Conservation (phyloP, 2,888 invertebrate species). For the Dioctria rufipes region DNA sequence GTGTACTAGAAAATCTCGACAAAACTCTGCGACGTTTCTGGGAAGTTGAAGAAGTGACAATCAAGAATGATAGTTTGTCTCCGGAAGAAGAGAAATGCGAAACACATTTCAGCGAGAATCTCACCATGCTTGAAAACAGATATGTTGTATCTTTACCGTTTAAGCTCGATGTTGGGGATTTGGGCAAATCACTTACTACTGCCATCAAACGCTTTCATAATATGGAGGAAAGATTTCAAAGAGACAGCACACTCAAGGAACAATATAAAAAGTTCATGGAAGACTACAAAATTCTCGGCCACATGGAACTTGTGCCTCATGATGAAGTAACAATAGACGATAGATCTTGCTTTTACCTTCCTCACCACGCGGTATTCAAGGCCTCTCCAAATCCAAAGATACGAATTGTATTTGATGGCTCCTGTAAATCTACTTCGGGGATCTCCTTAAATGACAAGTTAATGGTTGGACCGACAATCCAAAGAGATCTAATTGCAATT, state of each 20-base stretch:
- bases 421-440: neutral
- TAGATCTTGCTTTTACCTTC: no score
- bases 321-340: no score
- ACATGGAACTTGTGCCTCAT: slow-evolving; percentile 57
- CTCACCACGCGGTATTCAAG: neutral
- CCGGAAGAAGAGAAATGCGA: neutral
- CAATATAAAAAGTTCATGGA: slow-evolving; percentile 58
- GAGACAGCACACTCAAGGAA: neutral
- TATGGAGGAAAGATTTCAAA: neutral
- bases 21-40: neutral
- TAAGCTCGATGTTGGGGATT: no score
- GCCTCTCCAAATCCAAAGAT: no score
- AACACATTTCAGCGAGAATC: no score
- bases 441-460: neutral
- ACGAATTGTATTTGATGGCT: slow-evolving; percentile 48
- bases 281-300: slow-evolving; percentile 59
- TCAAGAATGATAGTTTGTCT: neutral
- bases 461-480: slow-evolving; percentile 30
- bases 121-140: no score
- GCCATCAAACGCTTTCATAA: neutral
- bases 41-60: neutral
- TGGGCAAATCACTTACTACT: no score
- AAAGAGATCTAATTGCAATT: slow-evolving; percentile 18
- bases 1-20: no score
- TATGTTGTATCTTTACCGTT: no score